phyloP scores from a whole-genome alignment of 2,113 vertebrate genomes.

The Deroptyus accipitrinus region DNA sequence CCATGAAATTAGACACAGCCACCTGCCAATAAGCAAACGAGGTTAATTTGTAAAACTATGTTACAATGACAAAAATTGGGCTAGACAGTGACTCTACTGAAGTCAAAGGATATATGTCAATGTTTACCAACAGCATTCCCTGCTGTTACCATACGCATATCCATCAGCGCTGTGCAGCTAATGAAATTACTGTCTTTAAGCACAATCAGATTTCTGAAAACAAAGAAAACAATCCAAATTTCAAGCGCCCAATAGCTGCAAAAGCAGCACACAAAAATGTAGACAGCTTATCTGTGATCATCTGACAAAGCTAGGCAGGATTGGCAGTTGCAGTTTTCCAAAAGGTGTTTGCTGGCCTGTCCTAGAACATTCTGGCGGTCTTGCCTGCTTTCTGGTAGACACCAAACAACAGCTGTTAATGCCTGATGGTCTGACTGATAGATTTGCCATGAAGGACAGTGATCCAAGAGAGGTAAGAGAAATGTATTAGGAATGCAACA shows the following conservation, averaged over 20 bases:
- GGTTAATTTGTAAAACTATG: not conserved
- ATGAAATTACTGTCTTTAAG: not conserved
- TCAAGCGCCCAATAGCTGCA: not conserved
- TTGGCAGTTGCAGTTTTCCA: not conserved
- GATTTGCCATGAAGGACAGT: not conserved
- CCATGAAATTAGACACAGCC: not conserved
- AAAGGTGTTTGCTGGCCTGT: not conserved
- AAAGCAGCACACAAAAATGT: not conserved
- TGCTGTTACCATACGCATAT: not conserved
- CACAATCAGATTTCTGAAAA: not conserved
- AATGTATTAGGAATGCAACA: not conserved
- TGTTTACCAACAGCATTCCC: not conserved
- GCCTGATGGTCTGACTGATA: not conserved
- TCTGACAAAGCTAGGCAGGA: not conserved
- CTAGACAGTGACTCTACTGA: not conserved
- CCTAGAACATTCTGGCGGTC: not conserved
- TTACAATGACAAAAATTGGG: not conserved
- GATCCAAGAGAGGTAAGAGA: not conserved
- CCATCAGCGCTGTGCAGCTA: not conserved
- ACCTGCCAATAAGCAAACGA: not conserved
- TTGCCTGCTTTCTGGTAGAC: not conserved
- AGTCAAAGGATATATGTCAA: not conserved
- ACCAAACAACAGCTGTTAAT: not conserved
- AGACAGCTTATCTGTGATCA: not conserved
- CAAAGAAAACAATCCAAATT: not conserved